A percentile compares a stretch with the other conserved stretches of the same genome.
These are phyloP conservation scores for Gadopsis marmoratus DNA, from an alignment of 2,797 vertebrate species.

Conservation along the genomic window DNA sequence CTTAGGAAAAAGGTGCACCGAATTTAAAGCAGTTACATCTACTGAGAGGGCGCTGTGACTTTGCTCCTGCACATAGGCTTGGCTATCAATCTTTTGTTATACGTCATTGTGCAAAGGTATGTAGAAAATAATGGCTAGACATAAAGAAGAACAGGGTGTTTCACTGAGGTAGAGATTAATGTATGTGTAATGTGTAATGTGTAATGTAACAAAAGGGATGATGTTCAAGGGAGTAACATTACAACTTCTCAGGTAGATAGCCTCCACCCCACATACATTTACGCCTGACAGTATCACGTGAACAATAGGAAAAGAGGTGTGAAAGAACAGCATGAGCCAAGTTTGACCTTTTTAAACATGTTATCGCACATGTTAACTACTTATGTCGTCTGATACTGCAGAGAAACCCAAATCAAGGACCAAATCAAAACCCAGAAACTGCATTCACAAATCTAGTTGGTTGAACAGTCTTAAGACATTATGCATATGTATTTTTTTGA, in stretches of 20 bases:
- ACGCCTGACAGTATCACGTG: not conserved
- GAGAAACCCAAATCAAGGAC: not conserved
- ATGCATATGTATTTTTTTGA: not conserved
- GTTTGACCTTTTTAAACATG: conserved; percentile 27
- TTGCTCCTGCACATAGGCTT: conserved; percentile 4
- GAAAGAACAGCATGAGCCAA: not conserved
- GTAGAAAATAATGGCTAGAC: not conserved
- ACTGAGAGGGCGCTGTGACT: conserved; percentile 32
- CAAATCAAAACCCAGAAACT: conserved; percentile 10
- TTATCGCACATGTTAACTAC: conserved; percentile 17
- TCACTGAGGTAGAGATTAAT: not conserved
- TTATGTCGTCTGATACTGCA: conserved; percentile 1
- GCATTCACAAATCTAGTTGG: not conserved
- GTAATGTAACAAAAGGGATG: not conserved
- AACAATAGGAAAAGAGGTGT: not conserved
- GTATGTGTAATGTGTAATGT: too few relatives aligned
- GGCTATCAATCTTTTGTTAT: conserved; percentile 23
- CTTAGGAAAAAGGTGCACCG: conserved; percentile 18
- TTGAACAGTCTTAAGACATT: not conserved
- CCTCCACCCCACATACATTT: not conserved
- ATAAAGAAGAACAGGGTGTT: not conserved
- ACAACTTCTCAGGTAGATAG: not conserved
- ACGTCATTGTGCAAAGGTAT: not conserved
- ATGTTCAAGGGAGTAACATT: not conserved
- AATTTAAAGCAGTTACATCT: conserved; percentile 41